These are phyloP conservation scores for Phaenicophaeus curvirostris DNA, from an alignment of 2,797 vertebrate species.

Conservation along the genomic window DNA sequence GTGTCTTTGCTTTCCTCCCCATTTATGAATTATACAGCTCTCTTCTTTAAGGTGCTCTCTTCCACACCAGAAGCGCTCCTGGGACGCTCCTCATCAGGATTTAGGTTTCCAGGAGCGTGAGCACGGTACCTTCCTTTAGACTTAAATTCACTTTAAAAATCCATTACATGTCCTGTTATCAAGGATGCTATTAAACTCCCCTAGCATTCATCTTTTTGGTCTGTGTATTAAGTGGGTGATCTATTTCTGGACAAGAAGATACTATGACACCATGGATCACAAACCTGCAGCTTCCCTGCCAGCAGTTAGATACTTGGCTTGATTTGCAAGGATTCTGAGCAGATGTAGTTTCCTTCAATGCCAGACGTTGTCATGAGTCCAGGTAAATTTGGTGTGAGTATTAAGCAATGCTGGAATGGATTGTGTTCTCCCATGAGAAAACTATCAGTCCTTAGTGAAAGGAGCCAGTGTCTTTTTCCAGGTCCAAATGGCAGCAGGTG, in stretches of 20 bases:
- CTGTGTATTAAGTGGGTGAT: background rate
- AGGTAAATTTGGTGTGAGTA: background rate
- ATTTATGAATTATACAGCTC: background rate
- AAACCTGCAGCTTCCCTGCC: background rate
- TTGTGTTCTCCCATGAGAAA: background rate
- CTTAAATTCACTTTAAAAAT: slow-evolving; percentile 48
- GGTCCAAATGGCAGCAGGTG: background rate
- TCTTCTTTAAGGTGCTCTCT: background rate
- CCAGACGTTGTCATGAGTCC: background rate
- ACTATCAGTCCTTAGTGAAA: background rate
- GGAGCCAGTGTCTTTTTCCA: background rate
- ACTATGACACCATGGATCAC: background rate
- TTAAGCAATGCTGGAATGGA: background rate
- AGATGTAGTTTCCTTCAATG: background rate
- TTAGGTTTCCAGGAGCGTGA: background rate
- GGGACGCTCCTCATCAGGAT: background rate
- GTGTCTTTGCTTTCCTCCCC: background rate
- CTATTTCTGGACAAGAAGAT: background rate
- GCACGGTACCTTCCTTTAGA: background rate
- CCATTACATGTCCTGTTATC: slow-evolving; percentile 12
- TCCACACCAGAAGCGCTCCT: background rate
- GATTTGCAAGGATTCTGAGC: slow-evolving; percentile 1
- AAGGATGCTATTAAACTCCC: background rate
- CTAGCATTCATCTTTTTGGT: background rate
- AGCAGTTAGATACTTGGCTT: background rate